These are phyloP conservation scores for Anhinga rufa DNA, from an alignment of 2,113 vertebrate genomes.

Conservation along the genomic window DNA sequence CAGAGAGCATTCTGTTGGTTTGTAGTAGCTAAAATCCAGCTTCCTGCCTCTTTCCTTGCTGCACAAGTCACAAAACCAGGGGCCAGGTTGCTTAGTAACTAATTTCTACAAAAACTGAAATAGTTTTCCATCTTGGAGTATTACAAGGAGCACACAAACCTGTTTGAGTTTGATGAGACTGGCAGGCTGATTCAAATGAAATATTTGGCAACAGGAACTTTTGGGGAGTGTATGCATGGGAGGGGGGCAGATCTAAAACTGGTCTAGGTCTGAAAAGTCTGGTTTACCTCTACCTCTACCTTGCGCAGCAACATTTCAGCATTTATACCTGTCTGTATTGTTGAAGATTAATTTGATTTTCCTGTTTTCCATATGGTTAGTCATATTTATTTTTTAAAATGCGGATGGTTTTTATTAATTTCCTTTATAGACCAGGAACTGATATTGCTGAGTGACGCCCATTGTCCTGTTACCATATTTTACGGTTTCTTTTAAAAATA, in stretches of 20 bases:
- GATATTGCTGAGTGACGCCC: background rate
- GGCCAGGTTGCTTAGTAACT: slow-evolving; percentile 19
- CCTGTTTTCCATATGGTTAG: background rate
- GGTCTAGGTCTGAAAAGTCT: slow-evolving; percentile 12
- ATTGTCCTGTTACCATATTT: slow-evolving; percentile 30
- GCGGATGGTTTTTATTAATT: slow-evolving; percentile 46
- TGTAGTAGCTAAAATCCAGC: background rate
- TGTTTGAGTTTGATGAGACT: background rate
- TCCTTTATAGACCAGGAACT: background rate
- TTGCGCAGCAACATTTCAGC: slow-evolving; percentile 35
- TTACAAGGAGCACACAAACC: background rate
- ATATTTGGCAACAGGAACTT: background rate
- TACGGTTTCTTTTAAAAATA: slow-evolving; percentile 47
- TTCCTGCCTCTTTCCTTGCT: background rate
- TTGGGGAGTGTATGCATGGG: background rate
- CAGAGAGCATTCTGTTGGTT: background rate
- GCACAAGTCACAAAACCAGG: background rate
- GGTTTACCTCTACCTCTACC: slow-evolving; percentile 50
- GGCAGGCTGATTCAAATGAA: background rate
- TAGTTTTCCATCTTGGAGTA: background rate
- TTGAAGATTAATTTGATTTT: slow-evolving; percentile 12
- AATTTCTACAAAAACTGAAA: slow-evolving; percentile 12
- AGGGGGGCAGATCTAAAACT: background rate
- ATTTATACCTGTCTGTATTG: slow-evolving; percentile 5
- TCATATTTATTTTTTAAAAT: slow-evolving; percentile 54